A percentile compares a stretch with the other conserved stretches of the same genome.
These are phyloP conservation scores for Pterocles orientalis DNA, from an alignment of 2,113 vertebrate species.

Conservation along the genomic window DNA sequence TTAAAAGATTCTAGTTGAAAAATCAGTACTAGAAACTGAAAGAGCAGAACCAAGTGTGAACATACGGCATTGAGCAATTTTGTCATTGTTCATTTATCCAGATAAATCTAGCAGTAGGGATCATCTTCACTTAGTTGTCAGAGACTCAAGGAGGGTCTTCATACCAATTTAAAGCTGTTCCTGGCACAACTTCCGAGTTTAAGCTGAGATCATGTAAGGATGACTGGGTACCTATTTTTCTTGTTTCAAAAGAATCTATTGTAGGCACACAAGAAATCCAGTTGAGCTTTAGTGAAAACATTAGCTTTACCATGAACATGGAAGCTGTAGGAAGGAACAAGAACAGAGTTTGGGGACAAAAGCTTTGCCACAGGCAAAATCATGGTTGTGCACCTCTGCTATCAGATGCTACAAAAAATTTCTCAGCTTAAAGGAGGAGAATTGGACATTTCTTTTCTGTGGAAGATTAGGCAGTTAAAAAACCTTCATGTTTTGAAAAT, in stretches of 20 bases:
- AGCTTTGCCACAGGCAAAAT: background rate
- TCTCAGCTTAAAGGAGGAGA: background rate
- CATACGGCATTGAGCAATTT: background rate
- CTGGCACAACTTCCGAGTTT: background rate
- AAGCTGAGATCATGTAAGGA: background rate
- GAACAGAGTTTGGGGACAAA: background rate
- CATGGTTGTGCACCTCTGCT: rapidly evolving
- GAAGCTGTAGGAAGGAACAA: background rate
- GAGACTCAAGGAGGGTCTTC: background rate
- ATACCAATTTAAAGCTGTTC: background rate
- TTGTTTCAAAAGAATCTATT: background rate
- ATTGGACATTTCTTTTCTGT: background rate
- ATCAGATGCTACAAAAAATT: background rate
- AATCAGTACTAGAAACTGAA: background rate
- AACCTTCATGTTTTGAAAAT: background rate
- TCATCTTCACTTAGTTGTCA: background rate
- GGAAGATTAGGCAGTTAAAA: background rate
- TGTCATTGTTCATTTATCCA: background rate
- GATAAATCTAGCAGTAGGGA: background rate
- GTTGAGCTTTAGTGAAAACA: background rate
- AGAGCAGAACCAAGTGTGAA: background rate
- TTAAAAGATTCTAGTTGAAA: background rate
- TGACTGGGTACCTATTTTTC: background rate
- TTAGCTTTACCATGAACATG: background rate
- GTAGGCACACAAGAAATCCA: background rate